Percentiles rank a stretch among this genome's conserved stretches.
These are phyloP conservation scores for Calonectris borealis DNA, from an alignment of 2,113 vertebrate species.

Conservation along the genomic window DNA sequence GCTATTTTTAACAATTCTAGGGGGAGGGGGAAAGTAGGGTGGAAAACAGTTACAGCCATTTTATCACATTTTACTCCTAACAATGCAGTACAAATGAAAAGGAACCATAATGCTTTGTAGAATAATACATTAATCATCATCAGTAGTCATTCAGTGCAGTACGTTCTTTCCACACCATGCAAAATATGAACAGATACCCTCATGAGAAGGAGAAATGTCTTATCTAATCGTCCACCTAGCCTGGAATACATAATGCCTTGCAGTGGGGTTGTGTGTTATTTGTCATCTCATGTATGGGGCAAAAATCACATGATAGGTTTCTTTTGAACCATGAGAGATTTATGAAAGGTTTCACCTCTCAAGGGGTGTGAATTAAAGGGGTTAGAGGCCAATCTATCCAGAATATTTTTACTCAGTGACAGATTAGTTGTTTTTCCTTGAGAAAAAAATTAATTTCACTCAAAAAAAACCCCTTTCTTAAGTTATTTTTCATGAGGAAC, in stretches of 20 bases:
- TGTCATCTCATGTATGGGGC: constrained; percentile 65
- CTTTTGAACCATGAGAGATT: constrained; percentile 61
- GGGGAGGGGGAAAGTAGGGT: constrained; percentile 29
- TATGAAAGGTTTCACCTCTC: constrained; percentile 57
- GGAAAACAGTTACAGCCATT: constrained; percentile 54
- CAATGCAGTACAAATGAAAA: constrained; percentile 60
- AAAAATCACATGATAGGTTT: constrained; percentile 28
- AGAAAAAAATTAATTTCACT: neutral
- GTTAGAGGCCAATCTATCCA: constrained; percentile 47
- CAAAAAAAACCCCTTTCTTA: neutral
- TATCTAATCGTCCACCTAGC: constrained; percentile 71
- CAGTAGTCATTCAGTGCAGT: constrained; percentile 64
- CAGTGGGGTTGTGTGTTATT: constrained; percentile 43
- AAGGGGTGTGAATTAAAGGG: constrained; percentile 45
- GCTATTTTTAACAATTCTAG: constrained; percentile 55
- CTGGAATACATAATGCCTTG: constrained; percentile 60
- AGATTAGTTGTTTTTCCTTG: constrained; percentile 55
- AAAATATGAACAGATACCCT: constrained; percentile 65
- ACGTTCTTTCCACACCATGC: constrained; percentile 28
- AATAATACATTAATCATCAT: constrained; percentile 78
- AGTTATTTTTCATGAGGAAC: neutral
- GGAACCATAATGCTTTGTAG: constrained; percentile 50
- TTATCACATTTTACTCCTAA: constrained; percentile 64
- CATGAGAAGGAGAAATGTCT: constrained; percentile 62
- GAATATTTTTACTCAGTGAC: constrained; percentile 51